Percentiles rank a stretch among this genome's conserved stretches.
These are phyloP conservation scores for Agrotis clavis DNA, from an alignment of 2,888 invertebrate species.

Conservation along the genomic window DNA sequence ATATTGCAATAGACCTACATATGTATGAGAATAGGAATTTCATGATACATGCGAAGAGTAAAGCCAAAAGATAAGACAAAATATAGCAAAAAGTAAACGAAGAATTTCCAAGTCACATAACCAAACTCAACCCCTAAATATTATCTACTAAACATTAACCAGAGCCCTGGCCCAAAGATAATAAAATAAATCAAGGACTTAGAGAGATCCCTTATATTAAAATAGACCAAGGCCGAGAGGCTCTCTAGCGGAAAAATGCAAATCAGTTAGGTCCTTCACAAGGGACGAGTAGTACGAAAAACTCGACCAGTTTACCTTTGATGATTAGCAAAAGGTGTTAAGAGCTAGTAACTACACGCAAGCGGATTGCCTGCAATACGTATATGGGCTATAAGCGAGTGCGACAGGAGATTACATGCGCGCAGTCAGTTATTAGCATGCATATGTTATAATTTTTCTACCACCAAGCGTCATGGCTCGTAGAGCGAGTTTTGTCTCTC, in stretches of 20 bases:
- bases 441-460: too few species aligned
- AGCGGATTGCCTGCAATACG: not conserved
- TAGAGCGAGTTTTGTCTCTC: too few species aligned
- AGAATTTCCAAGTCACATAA: not conserved
- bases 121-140: not conserved
- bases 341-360: not conserved
- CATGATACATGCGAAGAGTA: too few species aligned
- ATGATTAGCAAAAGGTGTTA: not conserved
- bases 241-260: conserved; percentile 43
- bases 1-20: not conserved
- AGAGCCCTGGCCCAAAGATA: not conserved
- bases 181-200: conserved; percentile 21
- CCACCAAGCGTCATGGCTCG: too few species aligned
- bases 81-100: not conserved
- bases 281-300: not conserved
- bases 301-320: too few species aligned
- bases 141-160: conserved; percentile 10
- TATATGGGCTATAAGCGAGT: too few species aligned
- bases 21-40: too few species aligned
- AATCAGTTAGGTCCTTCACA: conserved; percentile 39
- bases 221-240: conserved; percentile 24
- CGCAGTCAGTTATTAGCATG: too few species aligned
- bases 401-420: too few species aligned
- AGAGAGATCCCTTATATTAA: conserved; percentile 24
- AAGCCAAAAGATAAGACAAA: not conserved